A percentile compares a stretch with the other conserved stretches of the same genome.
These are phyloP conservation scores for Diadromus collaris DNA, from an alignment of 2,888 invertebrate genomes.

Conservation along the genomic window DNA sequence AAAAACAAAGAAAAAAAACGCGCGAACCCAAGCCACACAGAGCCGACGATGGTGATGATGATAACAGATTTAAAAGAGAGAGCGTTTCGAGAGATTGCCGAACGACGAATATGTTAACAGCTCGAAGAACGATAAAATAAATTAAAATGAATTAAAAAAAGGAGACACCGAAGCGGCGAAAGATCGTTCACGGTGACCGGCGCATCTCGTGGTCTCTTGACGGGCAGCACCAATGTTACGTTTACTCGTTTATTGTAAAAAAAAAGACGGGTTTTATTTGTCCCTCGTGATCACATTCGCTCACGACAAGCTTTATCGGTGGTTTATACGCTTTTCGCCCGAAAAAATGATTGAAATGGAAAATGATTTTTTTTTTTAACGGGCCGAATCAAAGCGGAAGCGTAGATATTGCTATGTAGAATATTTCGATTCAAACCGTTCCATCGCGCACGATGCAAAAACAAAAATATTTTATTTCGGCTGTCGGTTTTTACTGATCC, in stretches of 20 bases:
- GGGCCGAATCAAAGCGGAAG: neutral
- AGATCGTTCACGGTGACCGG: neutral
- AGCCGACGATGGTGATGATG: constrained; percentile 28
- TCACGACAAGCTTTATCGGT: neutral
- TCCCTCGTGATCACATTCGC: neutral
- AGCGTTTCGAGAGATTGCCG: constrained; percentile 49
- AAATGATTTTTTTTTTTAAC: neutral
- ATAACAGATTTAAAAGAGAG: constrained; percentile 46
- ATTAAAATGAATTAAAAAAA: constrained; percentile 27
- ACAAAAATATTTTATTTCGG: neutral
- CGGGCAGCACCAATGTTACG: neutral
- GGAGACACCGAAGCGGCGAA: constrained; percentile 17
- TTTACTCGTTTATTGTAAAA: neutral
- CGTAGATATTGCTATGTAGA: constrained; percentile 11
- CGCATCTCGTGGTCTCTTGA: neutral
- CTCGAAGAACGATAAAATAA: neutral
- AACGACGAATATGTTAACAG: constrained; percentile 37
- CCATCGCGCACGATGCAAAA: constrained; percentile 36
- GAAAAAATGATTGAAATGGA: neutral
- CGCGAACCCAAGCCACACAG: constrained; percentile 5
- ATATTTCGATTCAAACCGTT: constrained; percentile 39
- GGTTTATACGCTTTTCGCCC: neutral
- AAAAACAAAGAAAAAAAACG: constrained; percentile 13
- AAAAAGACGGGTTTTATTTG: neutral
- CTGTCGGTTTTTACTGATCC: neutral